Conservation (phyloP, 2,797 vertebrate genomes). For the Macropus fuliginosus region DNA sequence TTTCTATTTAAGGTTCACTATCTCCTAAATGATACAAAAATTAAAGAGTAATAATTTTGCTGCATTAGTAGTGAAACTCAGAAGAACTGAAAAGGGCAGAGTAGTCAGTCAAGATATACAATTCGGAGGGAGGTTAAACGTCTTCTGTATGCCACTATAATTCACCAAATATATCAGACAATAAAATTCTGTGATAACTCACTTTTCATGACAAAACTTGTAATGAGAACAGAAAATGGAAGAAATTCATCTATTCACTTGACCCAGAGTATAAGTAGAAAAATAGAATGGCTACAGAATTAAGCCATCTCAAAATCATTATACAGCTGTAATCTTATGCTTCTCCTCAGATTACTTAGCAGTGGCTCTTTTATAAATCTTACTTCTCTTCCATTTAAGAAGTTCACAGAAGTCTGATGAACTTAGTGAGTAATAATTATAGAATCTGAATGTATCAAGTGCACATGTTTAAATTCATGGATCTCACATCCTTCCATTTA, state of each 20-base stretch:
- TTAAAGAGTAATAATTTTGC: constrained; percentile 66
- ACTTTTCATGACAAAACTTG: constrained; percentile 85
- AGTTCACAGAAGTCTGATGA: not conserved
- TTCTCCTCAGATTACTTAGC: constrained; percentile 46
- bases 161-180: constrained; percentile 82
- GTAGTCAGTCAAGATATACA: constrained; percentile 79
- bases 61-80: constrained; percentile 14
- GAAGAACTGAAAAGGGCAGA: constrained; percentile 66
- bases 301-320: constrained; percentile 68
- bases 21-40: constrained; percentile 68
- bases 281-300: constrained; percentile 65
- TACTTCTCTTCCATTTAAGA: constrained; percentile 39
- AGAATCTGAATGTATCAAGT: constrained; percentile 28
- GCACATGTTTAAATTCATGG: not conserved
- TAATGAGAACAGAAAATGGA: constrained; percentile 87
- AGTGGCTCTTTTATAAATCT: constrained; percentile 53
- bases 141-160: constrained; percentile 80
- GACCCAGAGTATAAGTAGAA: constrained; percentile 79
- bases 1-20: constrained; percentile 48
- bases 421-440: not conserved
- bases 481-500: not conserved
- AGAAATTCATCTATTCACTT: constrained; percentile 84
- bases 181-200: constrained; percentile 84
- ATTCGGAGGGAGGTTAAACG: constrained; percentile 82
- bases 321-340: constrained; percentile 23